phyloP scores from a whole-genome alignment of 2,113 vertebrate genomes.

The Pontoporia blainvillei region DNA sequence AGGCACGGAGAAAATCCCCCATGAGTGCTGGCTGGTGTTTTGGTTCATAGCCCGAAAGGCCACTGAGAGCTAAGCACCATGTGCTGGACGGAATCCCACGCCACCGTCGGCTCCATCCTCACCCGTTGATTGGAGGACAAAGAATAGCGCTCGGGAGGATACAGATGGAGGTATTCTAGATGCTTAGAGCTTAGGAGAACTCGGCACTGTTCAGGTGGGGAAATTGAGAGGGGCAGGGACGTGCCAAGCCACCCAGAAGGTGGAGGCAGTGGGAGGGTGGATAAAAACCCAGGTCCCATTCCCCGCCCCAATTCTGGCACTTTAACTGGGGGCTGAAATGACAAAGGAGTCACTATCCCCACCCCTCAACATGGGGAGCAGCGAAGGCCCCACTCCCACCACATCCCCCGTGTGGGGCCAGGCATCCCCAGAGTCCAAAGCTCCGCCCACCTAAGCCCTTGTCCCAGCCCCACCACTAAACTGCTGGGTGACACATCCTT shows the following conservation, averaged over 20 bases:
- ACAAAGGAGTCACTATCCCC: background rate
- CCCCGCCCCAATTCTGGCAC: fast-evolving
- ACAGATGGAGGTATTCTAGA: background rate
- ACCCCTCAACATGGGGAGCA: background rate
- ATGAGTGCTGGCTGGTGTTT: background rate
- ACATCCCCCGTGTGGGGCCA: background rate
- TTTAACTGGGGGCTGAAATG: background rate
- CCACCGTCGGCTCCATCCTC: background rate
- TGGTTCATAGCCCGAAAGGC: background rate
- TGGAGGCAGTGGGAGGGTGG: background rate
- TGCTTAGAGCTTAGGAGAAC: background rate
- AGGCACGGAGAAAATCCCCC: background rate
- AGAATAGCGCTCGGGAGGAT: background rate
- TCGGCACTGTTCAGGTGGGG: background rate
- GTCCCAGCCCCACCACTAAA: background rate
- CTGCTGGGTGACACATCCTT: background rate
- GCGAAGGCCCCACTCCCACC: background rate
- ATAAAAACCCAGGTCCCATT: background rate
- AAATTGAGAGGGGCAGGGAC: background rate
- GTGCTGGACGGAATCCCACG: background rate
- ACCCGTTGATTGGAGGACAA: background rate
- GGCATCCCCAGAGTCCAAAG: background rate
- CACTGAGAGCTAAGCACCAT: background rate
- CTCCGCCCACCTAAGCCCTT: background rate
- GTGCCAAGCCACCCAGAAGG: background rate